Evolutionary conservation across 2,888 invertebrate species (phyloP).

Genomic region (Cosmia pyralina): DNA sequence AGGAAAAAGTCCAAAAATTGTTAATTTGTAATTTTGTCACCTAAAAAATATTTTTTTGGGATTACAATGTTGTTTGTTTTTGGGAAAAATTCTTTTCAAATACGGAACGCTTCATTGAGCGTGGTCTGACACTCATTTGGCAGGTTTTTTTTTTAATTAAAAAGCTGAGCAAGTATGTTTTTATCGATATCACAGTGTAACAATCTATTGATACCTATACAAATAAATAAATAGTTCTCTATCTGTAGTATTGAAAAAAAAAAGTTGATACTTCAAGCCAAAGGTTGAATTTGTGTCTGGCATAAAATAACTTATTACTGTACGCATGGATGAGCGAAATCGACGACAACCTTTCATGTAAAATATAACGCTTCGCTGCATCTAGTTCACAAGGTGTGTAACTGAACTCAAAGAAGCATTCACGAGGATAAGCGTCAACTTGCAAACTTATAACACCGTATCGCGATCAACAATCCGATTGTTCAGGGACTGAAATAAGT

Average conservation of each 20-base stretch:
- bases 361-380: constrained; percentile 24
- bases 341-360: constrained; percentile 27
- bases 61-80: too few relatives aligned
- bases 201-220: background rate
- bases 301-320: constrained; percentile 26
- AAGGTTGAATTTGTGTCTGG: background rate
- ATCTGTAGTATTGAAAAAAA: background rate
- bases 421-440: constrained; percentile 20
- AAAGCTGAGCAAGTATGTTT: background rate
- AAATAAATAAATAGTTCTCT: too few relatives aligned
- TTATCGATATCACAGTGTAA: background rate
- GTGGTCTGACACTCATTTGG: too few relatives aligned
- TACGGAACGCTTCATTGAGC: too few relatives aligned
- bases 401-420: constrained; percentile 33
- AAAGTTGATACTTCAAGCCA: background rate
- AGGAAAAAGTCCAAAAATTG: too few relatives aligned
- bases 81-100: too few relatives aligned
- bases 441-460: background rate
- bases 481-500: too few relatives aligned
- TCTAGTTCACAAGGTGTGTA: constrained; percentile 33
- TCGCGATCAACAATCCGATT: background rate
- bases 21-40: too few relatives aligned
- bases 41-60: too few relatives aligned
- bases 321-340: constrained; percentile 31
- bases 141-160: background rate